Conservation (phyloP, 2,113 vertebrate genomes). For the Tetrao urogallus region DNA sequence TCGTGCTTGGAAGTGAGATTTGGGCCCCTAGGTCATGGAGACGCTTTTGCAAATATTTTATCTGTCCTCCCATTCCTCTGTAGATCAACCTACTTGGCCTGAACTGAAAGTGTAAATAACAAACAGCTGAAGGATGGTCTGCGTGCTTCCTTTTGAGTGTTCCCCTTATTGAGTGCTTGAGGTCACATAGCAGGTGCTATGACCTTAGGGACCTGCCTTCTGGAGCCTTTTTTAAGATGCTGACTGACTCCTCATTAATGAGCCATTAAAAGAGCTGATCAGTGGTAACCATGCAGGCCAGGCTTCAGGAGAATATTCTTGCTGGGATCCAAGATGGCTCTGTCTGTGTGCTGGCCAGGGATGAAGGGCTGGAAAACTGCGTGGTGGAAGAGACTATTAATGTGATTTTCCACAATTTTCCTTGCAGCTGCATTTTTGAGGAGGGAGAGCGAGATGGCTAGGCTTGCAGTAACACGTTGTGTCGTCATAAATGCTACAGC, state of each 20-base stretch:
- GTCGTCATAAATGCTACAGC: conserved; percentile 60
- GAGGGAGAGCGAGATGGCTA: conserved; percentile 24
- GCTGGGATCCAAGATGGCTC: conserved; percentile 49
- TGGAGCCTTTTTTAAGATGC: conserved; percentile 9
- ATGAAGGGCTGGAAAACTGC: conserved; percentile 61
- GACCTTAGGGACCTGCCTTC: conserved; percentile 22
- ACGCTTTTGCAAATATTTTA: conserved; percentile 9
- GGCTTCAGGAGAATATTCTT: conserved; percentile 46
- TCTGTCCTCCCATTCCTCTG: conserved; percentile 20
- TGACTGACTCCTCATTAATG: conserved; percentile 50
- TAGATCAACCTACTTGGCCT: conserved; percentile 46
- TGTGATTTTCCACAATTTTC: conserved; percentile 72
- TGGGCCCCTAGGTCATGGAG: not conserved
- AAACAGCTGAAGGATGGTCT: conserved; percentile 37
- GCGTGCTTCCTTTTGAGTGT: conserved; percentile 10
- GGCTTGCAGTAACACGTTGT: conserved; percentile 74
- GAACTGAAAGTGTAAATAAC: conserved; percentile 32
- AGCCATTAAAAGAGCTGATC: conserved; percentile 24
- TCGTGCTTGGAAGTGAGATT: not conserved
- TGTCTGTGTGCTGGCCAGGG: conserved; percentile 56
- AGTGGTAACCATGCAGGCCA: conserved; percentile 25
- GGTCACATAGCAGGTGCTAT: conserved; percentile 16
- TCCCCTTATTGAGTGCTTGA: not conserved
- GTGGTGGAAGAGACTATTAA: conserved; percentile 64
- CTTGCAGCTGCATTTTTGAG: conserved; percentile 68